A percentile compares a stretch with the other conserved stretches of the same genome.
Conservation (phyloP, 2,888 invertebrate genomes). For the Stramonita haemastoma region DNA sequence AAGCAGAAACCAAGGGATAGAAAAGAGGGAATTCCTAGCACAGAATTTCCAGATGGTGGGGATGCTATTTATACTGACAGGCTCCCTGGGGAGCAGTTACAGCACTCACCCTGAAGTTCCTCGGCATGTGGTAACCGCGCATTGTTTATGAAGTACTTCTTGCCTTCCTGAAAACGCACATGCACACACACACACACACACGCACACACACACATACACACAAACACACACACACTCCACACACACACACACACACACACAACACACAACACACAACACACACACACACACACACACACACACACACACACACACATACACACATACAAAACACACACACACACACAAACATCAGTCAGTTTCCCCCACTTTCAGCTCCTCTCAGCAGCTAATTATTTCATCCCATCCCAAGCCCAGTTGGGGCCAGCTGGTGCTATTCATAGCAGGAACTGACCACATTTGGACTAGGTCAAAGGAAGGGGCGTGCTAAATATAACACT, state of each 20-base stretch:
- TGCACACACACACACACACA: neutral
- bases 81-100: neutral
- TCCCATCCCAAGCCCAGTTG: too few species aligned
- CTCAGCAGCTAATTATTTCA: too few species aligned
- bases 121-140: conserved; percentile 86
- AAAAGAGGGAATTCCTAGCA: too few species aligned
- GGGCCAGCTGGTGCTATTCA: too few species aligned
- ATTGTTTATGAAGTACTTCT: conserved; percentile 74
- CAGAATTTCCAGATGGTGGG: too few species aligned
- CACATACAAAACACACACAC: conserved; percentile 11
- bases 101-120: conserved; percentile 78
- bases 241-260: neutral
- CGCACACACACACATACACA: neutral
- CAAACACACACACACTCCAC: neutral
- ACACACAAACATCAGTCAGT: neutral
- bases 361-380: too few species aligned
- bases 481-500: too few species aligned
- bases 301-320: conserved; percentile 15
- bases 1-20: too few species aligned
- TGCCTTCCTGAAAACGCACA: conserved; percentile 20
- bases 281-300: neutral
- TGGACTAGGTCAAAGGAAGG: too few species aligned
- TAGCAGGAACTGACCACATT: too few species aligned
- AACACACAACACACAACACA: neutral
- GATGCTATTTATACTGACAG: too few species aligned